These are phyloP conservation scores for Neoaliturus tenellus DNA, from an alignment of 2,888 invertebrate species.

Conservation along the genomic window DNA sequence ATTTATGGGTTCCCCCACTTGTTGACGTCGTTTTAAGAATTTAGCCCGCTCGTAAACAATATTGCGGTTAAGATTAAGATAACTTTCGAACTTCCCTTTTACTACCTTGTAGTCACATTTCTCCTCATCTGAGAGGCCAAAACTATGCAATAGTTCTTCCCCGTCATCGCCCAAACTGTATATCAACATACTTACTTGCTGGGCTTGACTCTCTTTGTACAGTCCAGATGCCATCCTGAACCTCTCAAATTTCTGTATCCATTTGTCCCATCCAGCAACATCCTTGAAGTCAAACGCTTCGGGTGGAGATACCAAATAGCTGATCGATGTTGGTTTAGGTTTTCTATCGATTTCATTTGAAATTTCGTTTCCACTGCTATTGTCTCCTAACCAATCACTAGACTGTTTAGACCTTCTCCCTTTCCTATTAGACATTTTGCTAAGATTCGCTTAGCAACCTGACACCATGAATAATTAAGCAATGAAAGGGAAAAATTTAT, in stretches of 20 bases:
- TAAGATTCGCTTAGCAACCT: slow-evolving; percentile 3
- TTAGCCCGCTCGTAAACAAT: slow-evolving; percentile 1
- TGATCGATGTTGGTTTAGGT: neutral
- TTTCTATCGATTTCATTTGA: neutral
- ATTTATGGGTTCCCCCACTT: neutral
- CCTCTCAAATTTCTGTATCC: slow-evolving; percentile 8
- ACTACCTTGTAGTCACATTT: neutral
- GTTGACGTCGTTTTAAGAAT: neutral
- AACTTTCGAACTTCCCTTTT: neutral
- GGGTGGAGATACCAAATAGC: neutral
- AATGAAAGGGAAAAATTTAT: too few species aligned
- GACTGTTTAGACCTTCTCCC: neutral
- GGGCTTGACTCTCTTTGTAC: slow-evolving; percentile 1
- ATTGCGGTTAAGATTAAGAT: neutral
- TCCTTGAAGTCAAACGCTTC: slow-evolving; percentile 9
- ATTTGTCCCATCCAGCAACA: neutral
- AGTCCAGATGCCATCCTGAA: neutral
- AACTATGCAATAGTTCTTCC: neutral
- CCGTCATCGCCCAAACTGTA: neutral
- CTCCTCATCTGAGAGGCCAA: neutral
- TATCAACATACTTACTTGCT: slow-evolving; percentile 17
- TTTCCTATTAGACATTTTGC: neutral
- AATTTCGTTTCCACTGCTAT: neutral
- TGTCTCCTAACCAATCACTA: neutral
- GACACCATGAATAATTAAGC: too few species aligned